These are phyloP conservation scores for Erethizon dorsatum DNA, from an alignment of 2,797 vertebrate species.

Conservation along the genomic window DNA sequence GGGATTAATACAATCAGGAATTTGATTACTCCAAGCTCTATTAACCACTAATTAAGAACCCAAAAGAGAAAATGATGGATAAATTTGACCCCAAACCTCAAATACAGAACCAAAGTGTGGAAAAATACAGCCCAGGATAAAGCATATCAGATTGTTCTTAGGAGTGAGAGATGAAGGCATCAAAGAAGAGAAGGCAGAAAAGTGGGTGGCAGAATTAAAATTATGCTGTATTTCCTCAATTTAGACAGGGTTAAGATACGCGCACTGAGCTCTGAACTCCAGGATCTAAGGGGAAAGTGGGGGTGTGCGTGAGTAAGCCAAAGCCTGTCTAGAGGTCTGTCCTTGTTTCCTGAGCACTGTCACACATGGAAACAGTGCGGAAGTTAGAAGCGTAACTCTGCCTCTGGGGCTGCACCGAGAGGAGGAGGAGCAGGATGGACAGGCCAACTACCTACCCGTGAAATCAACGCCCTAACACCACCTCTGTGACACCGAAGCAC, in stretches of 20 bases:
- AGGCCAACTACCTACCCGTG: neutral
- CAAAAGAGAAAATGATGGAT: constrained; percentile 22
- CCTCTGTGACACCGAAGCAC: neutral
- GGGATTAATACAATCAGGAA: constrained; percentile 13
- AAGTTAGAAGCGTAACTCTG: neutral
- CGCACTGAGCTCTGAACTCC: neutral
- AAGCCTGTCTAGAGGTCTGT: neutral
- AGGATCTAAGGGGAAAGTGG: neutral
- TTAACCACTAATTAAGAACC: neutral
- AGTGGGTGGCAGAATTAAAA: neutral
- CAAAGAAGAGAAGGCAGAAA: neutral
- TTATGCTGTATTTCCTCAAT: neutral
- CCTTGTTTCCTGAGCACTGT: neutral
- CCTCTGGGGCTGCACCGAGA: neutral
- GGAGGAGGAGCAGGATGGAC: neutral
- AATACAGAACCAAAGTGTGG: neutral
- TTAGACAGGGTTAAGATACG: neutral
- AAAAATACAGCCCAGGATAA: neutral
- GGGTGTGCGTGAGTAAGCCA: neutral
- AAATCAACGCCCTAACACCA: neutral
- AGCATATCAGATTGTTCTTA: neutral
- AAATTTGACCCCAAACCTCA: neutral
- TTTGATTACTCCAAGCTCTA: neutral
- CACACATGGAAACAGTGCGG: neutral
- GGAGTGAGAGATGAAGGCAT: neutral